Evolutionary conservation across 2,888 invertebrate genomes (phyloP), one percentile per base, ranked within the genome.

Genomic region (Rhogogaster chlorosoma): DNA sequence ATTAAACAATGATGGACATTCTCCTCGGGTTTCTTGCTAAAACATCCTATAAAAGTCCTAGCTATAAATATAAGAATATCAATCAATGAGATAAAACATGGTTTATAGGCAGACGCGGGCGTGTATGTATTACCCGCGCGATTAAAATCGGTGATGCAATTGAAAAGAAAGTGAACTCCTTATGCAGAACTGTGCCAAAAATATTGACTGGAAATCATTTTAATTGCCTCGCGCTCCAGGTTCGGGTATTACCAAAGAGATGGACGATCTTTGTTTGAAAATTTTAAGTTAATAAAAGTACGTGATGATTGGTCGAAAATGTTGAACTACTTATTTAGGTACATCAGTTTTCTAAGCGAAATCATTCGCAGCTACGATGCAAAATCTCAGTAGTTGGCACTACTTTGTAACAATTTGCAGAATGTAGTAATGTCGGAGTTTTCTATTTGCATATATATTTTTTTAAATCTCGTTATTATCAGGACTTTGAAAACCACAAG

Each of bases 1-100:
- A 42, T 61, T 80, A 53, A 38, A 80, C 80, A 36, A 61, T 61
- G 61, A 12, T 80, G 77, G 53, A 15, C 26, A 53, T 29, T 77
- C n/a, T 77, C 49, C 18, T 53, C 26, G 77, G 22, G 29, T 32
- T 53, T 26, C 9, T 29, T n/a, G 18, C 18, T n/a, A 49, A 32
- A 77, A 53, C 32, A 29, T 53, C 53, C 53, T 29, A 26, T 36
- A 32, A 45, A 49, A 29, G 12, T 45, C 2, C 45, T 18, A 45
- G 45, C 42, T 45, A 45, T 26, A 75, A 45, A 22, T 73, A 22
- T n/a, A 1, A 49, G 10, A 29, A 70, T 70, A 4, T 12, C 22
- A 42, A 42, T 73, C 71, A 42, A 73, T 73, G 71, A 22, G 42
- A 73, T 38, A 73, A 61, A 26, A 71, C 18, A 18, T 36, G 10